Percentiles rank a stretch among this genome's conserved stretches.
phyloP scores from a whole-genome alignment of 2,113 vertebrate species.

The Carassius gibelio region DNA sequence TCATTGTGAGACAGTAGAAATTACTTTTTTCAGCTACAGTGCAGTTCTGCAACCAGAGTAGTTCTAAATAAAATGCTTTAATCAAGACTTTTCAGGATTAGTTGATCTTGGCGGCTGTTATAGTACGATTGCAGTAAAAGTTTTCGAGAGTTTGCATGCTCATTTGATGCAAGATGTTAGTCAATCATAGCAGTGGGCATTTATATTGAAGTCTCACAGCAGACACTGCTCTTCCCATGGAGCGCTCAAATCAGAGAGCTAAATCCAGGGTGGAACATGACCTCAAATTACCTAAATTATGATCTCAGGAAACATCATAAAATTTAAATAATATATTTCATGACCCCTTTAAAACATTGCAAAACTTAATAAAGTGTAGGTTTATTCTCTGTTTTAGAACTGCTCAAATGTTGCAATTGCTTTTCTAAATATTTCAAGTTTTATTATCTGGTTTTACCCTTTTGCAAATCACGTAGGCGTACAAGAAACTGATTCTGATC shows the following conservation, averaged over 20 bases:
- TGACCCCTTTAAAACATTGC: background rate
- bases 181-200: background rate
- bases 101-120: background rate
- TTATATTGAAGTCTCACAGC: too few species aligned
- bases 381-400: background rate
- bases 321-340: too few species aligned
- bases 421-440: background rate
- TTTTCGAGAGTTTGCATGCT: background rate
- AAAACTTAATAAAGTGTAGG: background rate
- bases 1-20: too few species aligned
- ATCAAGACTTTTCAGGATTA: background rate
- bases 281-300: too few species aligned
- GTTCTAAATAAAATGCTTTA: background rate
- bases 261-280: too few species aligned
- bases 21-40: too few species aligned
- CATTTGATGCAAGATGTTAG: background rate
- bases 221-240: too few species aligned
- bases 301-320: too few species aligned
- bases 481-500: background rate
- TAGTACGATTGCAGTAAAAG: background rate
- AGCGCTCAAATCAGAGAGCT: too few species aligned
- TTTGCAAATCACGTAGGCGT: conserved; percentile 40
- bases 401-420: background rate
- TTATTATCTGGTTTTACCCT: conserved; percentile 35
- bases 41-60: too few species aligned